These are phyloP conservation scores for Heloderma charlesbogerti DNA, from an alignment of 2,113 vertebrate species.

Conservation along the genomic window DNA sequence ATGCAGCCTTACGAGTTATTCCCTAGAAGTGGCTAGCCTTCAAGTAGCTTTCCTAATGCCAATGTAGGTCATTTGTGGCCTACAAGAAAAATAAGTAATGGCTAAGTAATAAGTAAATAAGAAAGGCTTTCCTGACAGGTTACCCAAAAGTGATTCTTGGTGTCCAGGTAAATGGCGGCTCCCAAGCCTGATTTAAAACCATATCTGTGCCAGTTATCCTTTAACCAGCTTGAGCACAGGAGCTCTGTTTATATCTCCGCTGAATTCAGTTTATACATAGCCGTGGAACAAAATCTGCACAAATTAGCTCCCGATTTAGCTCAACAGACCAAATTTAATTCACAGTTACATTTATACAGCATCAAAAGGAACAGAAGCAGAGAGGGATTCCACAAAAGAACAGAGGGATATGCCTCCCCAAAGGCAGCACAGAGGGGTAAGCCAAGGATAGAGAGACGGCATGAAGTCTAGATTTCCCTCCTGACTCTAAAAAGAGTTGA, in stretches of 20 bases:
- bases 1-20: neutral
- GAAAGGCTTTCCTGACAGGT: neutral
- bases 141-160: neutral
- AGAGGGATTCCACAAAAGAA: constrained; percentile 24
- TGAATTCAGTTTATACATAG: neutral
- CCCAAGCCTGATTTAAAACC: neutral
- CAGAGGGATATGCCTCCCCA: neutral
- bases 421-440: constrained; percentile 47
- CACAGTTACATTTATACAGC: neutral
- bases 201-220: neutral
- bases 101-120: too few relatives aligned
- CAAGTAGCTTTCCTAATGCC: neutral
- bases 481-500: constrained; percentile 33
- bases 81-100: neutral
- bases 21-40: neutral
- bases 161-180: neutral
- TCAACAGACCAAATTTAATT: neutral
- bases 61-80: neutral
- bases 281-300: neutral
- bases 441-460: constrained; percentile 8
- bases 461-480: constrained; percentile 40
- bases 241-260: neutral
- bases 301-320: neutral
- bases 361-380: constrained; percentile 5
- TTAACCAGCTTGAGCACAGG: neutral